phyloP scores from a whole-genome alignment of 2,888 invertebrate species.

The Cinara cedri region DNA sequence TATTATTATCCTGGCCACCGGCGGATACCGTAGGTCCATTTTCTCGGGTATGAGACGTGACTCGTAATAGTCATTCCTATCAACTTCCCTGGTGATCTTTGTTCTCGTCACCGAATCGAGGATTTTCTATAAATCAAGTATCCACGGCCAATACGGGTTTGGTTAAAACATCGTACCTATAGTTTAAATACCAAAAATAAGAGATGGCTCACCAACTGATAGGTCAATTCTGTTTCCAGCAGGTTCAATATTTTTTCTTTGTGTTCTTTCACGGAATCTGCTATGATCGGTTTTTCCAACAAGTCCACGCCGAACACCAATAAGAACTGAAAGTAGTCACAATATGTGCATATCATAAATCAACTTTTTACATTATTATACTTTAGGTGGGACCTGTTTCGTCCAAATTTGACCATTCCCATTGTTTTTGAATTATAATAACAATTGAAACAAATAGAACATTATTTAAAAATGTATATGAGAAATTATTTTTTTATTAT shows the following conservation, averaged over 20 bases:
- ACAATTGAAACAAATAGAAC: too few species aligned
- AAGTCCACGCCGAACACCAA: conserved; percentile 19
- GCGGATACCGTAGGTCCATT: conserved; percentile 28
- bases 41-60: not conserved
- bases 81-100: not conserved
- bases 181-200: not conserved
- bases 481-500: too few species aligned
- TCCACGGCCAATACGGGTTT: too few species aligned
- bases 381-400: too few species aligned
- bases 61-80: not conserved
- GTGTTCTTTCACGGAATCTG: not conserved
- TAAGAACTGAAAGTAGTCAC: conserved; percentile 28
- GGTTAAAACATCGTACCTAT: not conserved
- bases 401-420: too few species aligned
- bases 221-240: not conserved
- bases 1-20: conserved; percentile 11
- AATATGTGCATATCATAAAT: too few species aligned
- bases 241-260: conserved; percentile 6
- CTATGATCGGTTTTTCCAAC: conserved; percentile 16
- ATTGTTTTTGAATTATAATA: too few species aligned
- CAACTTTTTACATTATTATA: too few species aligned
- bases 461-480: too few species aligned
- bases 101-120: not conserved
- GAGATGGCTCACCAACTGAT: not conserved
- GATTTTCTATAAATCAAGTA: not conserved